Base-by-base conservation (phyloP, 2,797 vertebrate species). In the Dendrocincla tyrannina region DNA sequence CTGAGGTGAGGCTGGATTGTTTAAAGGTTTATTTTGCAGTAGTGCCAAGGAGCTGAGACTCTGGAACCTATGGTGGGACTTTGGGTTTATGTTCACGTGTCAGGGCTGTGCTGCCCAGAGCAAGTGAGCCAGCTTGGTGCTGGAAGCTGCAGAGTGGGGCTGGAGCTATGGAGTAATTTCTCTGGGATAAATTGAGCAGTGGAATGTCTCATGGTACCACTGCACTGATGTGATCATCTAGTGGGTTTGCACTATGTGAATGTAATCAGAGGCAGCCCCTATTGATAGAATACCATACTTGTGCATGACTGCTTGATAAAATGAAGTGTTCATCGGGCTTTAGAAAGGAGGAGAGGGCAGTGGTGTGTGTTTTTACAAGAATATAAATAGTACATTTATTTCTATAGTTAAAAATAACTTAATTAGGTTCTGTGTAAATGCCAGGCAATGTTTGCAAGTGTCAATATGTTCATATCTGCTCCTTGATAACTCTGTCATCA, bases 211-310 rank as follows among this genome's bases (percentile, higher is more conserved):
- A 1, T n/a, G 62, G 52, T 42, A 30, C 27, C 47, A 3, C 17
- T 35, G 42, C 22, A 5, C 37, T 5, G 23, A 32, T 23, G 53
- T 46, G n/a, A 42, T n/a, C 47, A n/a, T 49, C 0, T 1, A n/a
- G 24, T 46, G n/a, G 55, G 30, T n/a, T 88, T 68, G 55, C 8
- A 10, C 37, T 62, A 8, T 17, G 22, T 63, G 42, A 60, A 13
- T 37, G 59, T 56, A 32, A 16, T 19, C 50, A 27, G 63, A 60
- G 35, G 30, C 39, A 55, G 59, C 27, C 30, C 7, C 14, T 85
- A 6, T 39, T 42, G 52, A 42, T 8, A 24, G 41, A 88, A 30
- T 17, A 46, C 35, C 74, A 33, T 63, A 35, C 27, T 59, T 37
- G 16, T 14, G 32, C 5, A 6, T 79, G 73, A 33, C 32, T 82